These are phyloP conservation scores for Liopterus haemorrhoidalis DNA, from an alignment of 2,888 invertebrate genomes.

Conservation along the genomic window DNA sequence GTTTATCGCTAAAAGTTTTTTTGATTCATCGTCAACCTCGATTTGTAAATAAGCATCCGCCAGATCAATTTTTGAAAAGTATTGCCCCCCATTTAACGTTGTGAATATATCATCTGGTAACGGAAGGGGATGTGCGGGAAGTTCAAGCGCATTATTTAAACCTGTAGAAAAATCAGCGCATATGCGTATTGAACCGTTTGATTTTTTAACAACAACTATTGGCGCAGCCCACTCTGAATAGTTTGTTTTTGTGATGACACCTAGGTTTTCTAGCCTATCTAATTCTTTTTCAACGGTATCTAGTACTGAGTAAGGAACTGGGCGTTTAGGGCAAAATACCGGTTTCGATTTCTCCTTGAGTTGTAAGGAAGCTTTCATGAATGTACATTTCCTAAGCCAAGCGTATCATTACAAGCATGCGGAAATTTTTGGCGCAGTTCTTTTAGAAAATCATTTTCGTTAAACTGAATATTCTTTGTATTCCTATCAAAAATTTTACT, in stretches of 20 bases:
- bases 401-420: too few relatives aligned
- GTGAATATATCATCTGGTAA: constrained; percentile 19
- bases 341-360: constrained; percentile 23
- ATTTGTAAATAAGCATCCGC: constrained; percentile 6
- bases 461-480: too few relatives aligned
- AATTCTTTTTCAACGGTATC: constrained; percentile 23
- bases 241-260: constrained; percentile 26
- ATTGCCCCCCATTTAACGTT: too few relatives aligned
- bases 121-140: constrained; percentile 26
- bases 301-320: constrained; percentile 19
- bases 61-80: too few relatives aligned
- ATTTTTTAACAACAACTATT: constrained; percentile 34
- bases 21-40: constrained; percentile 1
- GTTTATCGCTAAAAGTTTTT: too few relatives aligned
- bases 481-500: too few relatives aligned
- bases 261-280: constrained; percentile 17
- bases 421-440: too few relatives aligned
- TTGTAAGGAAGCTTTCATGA: constrained; percentile 14
- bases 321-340: constrained; percentile 19
- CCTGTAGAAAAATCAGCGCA: constrained; percentile 29
- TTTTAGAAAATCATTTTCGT: too few relatives aligned
- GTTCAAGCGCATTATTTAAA: constrained; percentile 24
- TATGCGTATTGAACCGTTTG: constrained; percentile 29
- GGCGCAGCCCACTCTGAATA: constrained; percentile 37
- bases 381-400: constrained; percentile 12